Conservation (phyloP, 1,140 invertebrate genomes). For the Colletes latitarsis region DNA sequence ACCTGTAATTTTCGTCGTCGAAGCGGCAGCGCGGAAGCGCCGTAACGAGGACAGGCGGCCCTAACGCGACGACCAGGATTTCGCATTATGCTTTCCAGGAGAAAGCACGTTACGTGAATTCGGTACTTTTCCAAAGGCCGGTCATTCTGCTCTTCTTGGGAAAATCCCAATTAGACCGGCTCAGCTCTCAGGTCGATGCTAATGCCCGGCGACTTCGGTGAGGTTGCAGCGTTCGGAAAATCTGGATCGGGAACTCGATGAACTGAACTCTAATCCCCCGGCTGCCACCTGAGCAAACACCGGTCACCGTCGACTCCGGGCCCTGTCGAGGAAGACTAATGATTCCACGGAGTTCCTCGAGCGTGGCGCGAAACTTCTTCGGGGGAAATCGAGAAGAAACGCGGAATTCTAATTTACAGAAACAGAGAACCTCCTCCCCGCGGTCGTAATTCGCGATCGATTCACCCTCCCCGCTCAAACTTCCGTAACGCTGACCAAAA, state of each 20-base stretch:
- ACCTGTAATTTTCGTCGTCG: no score
- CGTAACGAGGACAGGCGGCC: no score
- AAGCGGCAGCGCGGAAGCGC: background rate
- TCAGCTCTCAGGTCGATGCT: constrained; percentile 16
- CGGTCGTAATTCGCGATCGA: no score
- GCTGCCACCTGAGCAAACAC: constrained; percentile 60
- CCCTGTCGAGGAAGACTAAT: constrained; percentile 55
- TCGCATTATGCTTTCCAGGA: background rate
- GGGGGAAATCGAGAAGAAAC: constrained; percentile 6
- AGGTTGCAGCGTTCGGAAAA: constrained; percentile 39
- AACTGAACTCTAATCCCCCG: constrained; percentile 50
- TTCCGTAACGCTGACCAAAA: background rate
- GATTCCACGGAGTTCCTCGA: constrained; percentile 41
- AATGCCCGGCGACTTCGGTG: constrained; percentile 36
- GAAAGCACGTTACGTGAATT: background rate
- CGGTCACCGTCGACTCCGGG: constrained; percentile 2
- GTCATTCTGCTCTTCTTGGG: background rate
- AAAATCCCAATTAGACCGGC: constrained; percentile 44
- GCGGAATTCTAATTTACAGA: constrained; percentile 13
- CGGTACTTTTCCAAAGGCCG: background rate
- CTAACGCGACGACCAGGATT: background rate
- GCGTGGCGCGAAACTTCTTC: constrained; percentile 1
- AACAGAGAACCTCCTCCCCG: background rate
- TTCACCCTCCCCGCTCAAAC: background rate
- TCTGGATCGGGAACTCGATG: constrained; percentile 43